Evolutionary conservation across 2,888 invertebrate genomes (phyloP), one percentile per base, ranked within the genome.

Genomic region (Sepioteuthis lessoniana): DNA sequence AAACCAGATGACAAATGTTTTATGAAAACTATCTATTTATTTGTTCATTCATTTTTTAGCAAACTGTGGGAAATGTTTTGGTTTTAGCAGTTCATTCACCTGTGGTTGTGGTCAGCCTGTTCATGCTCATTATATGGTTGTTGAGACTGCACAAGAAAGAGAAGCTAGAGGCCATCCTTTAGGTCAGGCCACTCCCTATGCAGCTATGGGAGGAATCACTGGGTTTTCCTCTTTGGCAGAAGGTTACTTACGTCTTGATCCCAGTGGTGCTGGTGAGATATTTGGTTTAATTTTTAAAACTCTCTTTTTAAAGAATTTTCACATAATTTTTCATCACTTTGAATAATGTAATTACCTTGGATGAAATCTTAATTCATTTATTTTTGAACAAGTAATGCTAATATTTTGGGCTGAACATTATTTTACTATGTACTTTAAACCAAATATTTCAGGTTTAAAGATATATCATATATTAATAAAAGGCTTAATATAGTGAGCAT

Each of bases 171-270:
- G 97, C 10, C 97, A 97, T 95, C 97, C 97, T 0, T 95, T 97
- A 10, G 97, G 97, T 2, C 96, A 97, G 94, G 96, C 96, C 60
- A 96, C 96, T 7, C 97, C 97, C 0, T 97, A 97, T 95, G 96
- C 96, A 91, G 97, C 97, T 60, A 97, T 97, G 97, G 97, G 97
- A 21, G 97, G 97, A 10, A 94, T 97, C 38, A 97, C 97, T 3
- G 97, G 97, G 4, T 97, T 97, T 95, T 97, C 97, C 8, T 97
- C 97, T 7, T 94, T 97, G 93, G 97, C 97, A 38, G 97, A 97
- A 93, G 97, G 97, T 16, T 97, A 97, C 95, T 94, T 96, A 95
- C 95, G 97, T 94, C 96, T 97, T 46, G 97, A 97, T 94, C 97
- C 97, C 16, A 97, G 97, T 94, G 97, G 97, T 21, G 94, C 95